Evolutionary conservation across 2,797 vertebrate species (phyloP), one percentile per base, ranked within the genome.

Genomic region (Poliocrania exsul): DNA sequence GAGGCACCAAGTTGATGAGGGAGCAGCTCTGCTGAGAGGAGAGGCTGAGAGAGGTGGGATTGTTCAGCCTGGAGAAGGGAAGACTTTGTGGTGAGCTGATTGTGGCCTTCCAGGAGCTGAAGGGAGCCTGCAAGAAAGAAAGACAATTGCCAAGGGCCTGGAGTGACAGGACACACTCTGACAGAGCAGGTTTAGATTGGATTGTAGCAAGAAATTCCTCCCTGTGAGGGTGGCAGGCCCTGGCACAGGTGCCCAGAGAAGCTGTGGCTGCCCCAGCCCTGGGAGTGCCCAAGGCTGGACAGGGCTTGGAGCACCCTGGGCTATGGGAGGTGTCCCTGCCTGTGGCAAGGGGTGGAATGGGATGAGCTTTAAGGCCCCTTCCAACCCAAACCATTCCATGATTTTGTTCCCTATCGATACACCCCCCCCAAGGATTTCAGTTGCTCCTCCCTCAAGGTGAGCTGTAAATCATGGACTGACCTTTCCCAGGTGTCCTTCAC

Each of bases 241-340:
- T 64, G 65, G 74, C 50, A 57, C 21, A 50, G 38, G 5, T 42
- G 15, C 13, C 33, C 64, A 61, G 56, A 40, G 72, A 0, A 40
- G 56, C 40, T 86, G 64, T 15, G 65, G 31, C 49, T 78, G 56
- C 20, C 16, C 49, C 73, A 54, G 40, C 64, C 49, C 49, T 70
- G 73, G 47, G 0, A 62, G 9, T 17, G 33, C 0, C 31, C 57
- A 2, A 40, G 29, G 20, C 28, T 73, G 60, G 85, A 40, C 0
- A 0, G 31, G 7, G 9, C 4, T 65, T 15, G 60, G 38, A 60
- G 25, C 20, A 33, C 0, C 38, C 53, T 60, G 53, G 85, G 16
- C 1, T 0, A 10, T 2, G 58, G 28, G 0, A 58, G 37, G 4
- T 29, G 60, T 29, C 13, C 53, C 60, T 73, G 60, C 33, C 8